Evolutionary conservation across 1,140 invertebrate species (phyloP).

Genomic region (Zaprionus ornatus): DNA sequence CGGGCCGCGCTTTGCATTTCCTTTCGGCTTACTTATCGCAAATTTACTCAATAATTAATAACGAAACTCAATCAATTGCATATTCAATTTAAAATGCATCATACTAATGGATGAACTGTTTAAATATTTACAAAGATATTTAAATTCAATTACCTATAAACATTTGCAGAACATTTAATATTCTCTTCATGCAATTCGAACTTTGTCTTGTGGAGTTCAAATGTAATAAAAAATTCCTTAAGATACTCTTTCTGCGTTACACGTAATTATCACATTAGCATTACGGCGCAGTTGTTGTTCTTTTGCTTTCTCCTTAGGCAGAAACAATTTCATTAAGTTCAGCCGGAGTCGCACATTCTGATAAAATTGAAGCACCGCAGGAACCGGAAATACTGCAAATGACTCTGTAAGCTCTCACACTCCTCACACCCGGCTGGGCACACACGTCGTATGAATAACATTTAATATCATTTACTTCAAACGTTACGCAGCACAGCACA

Average conservation of each 20-base stretch:
- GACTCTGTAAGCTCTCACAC: slow-evolving; percentile 15
- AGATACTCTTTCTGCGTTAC: not conserved
- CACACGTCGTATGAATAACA: slow-evolving; percentile 61
- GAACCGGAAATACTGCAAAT: slow-evolving; percentile 32
- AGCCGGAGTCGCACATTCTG: slow-evolving; percentile 26
- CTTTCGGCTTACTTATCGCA: not conserved
- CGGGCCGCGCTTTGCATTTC: not conserved
- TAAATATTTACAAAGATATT: not conserved
- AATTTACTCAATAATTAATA: not conserved
- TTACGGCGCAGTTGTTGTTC: slow-evolving; percentile 5
- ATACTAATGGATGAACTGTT: not conserved
- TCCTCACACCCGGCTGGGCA: slow-evolving; percentile 7
- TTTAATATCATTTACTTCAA: slow-evolving; percentile 58
- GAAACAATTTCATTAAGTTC: slow-evolving; percentile 38
- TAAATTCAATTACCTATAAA: not conserved
- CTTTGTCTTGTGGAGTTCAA: not conserved
- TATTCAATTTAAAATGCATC: slow-evolving; percentile 5
- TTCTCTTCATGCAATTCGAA: not conserved
- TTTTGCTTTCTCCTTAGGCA: not conserved
- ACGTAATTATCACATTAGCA: slow-evolving; percentile 25
- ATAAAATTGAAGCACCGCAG: slow-evolving; percentile 50
- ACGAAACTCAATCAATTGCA: not conserved
- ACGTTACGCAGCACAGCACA: slow-evolving; percentile 1
- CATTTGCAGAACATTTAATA: not conserved
- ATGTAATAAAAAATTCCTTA: not conserved